Base-by-base conservation (phyloP, 2,888 invertebrate genomes). In the Melanotus villosus region DNA sequence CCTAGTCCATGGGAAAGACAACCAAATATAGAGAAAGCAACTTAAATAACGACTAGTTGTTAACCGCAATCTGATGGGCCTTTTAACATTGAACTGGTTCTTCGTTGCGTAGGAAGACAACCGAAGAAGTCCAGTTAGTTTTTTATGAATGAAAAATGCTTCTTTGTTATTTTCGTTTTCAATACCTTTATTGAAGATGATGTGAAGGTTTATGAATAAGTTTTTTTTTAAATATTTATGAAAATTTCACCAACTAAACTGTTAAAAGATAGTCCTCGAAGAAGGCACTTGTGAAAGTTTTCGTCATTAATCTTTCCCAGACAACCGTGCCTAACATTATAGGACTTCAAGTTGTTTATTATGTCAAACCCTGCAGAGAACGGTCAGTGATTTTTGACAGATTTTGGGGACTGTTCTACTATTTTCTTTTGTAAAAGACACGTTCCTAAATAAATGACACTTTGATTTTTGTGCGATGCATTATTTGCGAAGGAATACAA, bases 1-100 rank as follows among this genome's bases (percentile, higher is more conserved):
- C 80, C 78, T 72, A 80, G 79, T 80, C 79, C 78, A 76, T 77
- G 78, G 78, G 78, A 80, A 80, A 75, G 75, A 69, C 69, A 63
- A 73, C 79, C 80, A 79, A 78, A 81, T 81, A 81, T 73, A 78
- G 79, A 67, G 52, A 64, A 56, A 65, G 58, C 41, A 71, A 63
- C 50, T 69, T 41, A 41, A 34, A 41, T 41, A 41, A 41, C 16
- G 41, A 41, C 18, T 14, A 41, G 36, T 45, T 12, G 45, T 45
- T 45, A 19, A 45, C 45, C 45, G 45, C 45, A 45, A 66, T 63
- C 57, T 63, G 26, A 43, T 59, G 45, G 30, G 23, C 30, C 41
- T 34, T 21, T 47, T 59, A 65, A 52, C n/a, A 36, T 47, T 60
- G 57, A 65, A 68, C 71, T 67, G 71, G 71, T 71, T 71, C 64